These are phyloP conservation scores for Microtus californicus DNA, from an alignment of 2,797 vertebrate genomes.

Conservation along the genomic window DNA sequence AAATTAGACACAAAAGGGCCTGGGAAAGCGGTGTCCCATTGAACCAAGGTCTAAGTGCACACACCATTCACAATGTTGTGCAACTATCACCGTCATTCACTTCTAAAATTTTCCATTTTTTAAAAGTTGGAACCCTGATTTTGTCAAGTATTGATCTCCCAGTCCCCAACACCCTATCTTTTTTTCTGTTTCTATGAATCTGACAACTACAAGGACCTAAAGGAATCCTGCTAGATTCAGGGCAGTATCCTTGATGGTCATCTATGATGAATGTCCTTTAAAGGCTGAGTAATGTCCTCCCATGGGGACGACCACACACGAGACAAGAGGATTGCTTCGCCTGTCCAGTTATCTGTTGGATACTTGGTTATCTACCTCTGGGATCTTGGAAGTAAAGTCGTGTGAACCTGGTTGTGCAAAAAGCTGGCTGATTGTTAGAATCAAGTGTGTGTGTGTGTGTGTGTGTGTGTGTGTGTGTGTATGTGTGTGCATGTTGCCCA, in stretches of 20 bases:
- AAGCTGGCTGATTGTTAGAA: neutral
- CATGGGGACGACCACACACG: fast-evolving
- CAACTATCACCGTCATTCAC: neutral
- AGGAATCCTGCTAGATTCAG: neutral
- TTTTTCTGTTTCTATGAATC: neutral
- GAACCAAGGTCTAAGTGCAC: too few relatives aligned
- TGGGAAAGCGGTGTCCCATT: fast-evolving
- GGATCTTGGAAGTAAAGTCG: too few relatives aligned
- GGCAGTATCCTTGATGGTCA: neutral
- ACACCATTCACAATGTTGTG: too few relatives aligned
- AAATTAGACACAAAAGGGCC: too few relatives aligned
- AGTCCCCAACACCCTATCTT: neutral
- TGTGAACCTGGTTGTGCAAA: neutral
- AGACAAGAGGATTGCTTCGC: neutral
- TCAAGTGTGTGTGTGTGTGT: neutral
- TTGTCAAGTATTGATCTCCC: fast-evolving
- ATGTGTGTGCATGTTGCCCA: neutral
- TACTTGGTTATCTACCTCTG: fast-evolving
- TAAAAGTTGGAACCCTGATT: neutral
- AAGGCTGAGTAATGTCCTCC: fast-evolving
- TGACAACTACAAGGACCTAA: fast-evolving
- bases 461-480: neutral
- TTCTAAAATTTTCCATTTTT: neutral
- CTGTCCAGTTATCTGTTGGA: neutral
- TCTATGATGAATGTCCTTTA: fast-evolving